These are phyloP conservation scores for Lasaia peninsularis DNA, from an alignment of 1,140 invertebrate species.

Conservation along the genomic window DNA sequence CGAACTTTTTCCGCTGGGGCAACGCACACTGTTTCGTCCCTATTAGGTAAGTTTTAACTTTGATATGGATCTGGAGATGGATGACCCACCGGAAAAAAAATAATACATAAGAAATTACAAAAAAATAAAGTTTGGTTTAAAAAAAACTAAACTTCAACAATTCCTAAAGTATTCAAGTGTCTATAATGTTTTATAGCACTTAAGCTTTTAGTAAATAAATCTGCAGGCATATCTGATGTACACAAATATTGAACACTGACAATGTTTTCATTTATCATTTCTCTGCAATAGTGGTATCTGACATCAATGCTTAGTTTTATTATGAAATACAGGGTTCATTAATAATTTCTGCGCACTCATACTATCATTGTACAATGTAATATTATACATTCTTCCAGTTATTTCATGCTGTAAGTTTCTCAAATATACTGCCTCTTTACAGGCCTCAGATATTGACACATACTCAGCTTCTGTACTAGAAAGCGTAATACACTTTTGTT, in stretches of 20 bases:
- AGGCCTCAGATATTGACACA: background rate
- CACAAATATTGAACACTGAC: slow-evolving; percentile 24
- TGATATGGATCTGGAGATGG: no score
- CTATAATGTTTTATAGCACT: slow-evolving; percentile 24
- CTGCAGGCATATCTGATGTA: slow-evolving; percentile 26
- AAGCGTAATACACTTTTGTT: background rate
- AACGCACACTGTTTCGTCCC: no score
- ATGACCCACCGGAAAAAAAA: no score
- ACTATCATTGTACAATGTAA: slow-evolving; percentile 29
- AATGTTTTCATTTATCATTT: slow-evolving; percentile 24
- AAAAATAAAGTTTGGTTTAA: no score
- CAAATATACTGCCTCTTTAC: slow-evolving; percentile 28
- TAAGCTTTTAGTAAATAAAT: slow-evolving; percentile 25
- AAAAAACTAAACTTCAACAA: slow-evolving; percentile 7
- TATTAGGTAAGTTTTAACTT: no score
- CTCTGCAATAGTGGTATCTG: slow-evolving; percentile 26
- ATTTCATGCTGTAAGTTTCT: slow-evolving; percentile 26
- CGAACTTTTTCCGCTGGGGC: no score
- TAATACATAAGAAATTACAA: background rate
- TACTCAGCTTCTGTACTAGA: background rate
- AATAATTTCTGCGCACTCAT: slow-evolving; percentile 24
- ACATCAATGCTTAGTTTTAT: slow-evolving; percentile 28
- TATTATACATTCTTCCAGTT: slow-evolving; percentile 19
- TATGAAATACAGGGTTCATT: slow-evolving; percentile 25
- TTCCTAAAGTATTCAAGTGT: slow-evolving; percentile 15